These are phyloP conservation scores for Ahaetulla prasina DNA, from an alignment of 2,113 vertebrate genomes.

Conservation along the genomic window DNA sequence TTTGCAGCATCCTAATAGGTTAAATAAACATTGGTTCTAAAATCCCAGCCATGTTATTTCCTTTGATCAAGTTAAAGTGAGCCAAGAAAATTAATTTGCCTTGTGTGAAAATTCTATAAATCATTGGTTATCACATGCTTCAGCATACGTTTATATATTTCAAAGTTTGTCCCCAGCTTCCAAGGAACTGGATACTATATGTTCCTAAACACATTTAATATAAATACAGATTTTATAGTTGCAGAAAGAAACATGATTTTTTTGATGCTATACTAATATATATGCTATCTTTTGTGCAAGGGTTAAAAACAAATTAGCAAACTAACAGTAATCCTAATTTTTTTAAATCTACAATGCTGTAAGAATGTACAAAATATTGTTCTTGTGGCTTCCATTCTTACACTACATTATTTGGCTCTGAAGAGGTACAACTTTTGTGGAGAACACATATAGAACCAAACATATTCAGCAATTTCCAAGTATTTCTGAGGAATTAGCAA, in stretches of 20 bases:
- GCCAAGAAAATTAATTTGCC: neutral
- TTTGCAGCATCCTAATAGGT: neutral
- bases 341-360: neutral
- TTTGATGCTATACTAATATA: neutral
- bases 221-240: neutral
- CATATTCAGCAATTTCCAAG: neutral
- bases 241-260: neutral
- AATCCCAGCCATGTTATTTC: neutral
- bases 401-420: neutral
- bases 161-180: neutral
- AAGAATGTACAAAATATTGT: neutral
- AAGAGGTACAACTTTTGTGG: neutral
- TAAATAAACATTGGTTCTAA: neutral
- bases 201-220: neutral
- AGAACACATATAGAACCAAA: neutral
- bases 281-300: neutral
- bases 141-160: neutral
- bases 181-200: neutral
- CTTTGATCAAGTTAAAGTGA: neutral
- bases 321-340: neutral
- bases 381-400: neutral
- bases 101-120: neutral
- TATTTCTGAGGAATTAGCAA: neutral
- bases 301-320: neutral
- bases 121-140: neutral